Evolutionary conservation across 1,140 invertebrate genomes (phyloP), one percentile per base, ranked within the genome.

Genomic region (Aplysia californica): DNA sequence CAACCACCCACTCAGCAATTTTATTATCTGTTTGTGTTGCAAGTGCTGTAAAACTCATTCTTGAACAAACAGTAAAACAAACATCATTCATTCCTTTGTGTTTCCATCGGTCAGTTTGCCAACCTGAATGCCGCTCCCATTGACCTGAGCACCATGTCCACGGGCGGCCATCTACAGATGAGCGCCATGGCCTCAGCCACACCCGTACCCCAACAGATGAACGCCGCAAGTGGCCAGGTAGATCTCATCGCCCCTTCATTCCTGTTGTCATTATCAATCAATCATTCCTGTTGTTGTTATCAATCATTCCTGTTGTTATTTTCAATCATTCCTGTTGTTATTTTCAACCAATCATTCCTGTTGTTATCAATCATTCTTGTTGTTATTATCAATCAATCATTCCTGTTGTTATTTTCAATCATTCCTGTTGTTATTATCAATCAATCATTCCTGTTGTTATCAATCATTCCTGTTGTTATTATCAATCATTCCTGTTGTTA

Each of bases 61-160:
- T n/a, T n/a, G n/a, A n/a, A n/a, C n/a, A n/a, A n/a, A n/a, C n/a
- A n/a, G n/a, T n/a, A n/a, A n/a, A n/a, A n/a, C n/a, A n/a, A n/a
- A n/a, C n/a, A n/a, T n/a, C n/a, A n/a, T n/a, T n/a, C n/a, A n/a
- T n/a, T n/a, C n/a, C n/a, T n/a, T n/a, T n/a, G n/a, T n/a, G n/a
- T n/a, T n/a, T n/a, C n/a, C n/a, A n/a, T n/a, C n/a, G n/a, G 35
- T 68, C 35, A 68, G 66, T 68, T 68, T 68, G 66, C 66, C 66
- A 36, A 38, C 36, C 23, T 41, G 38, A 44, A 44, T 29, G 31
- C 66, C 1, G 5, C 66, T 23, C 66, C 66, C 6, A 68, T 68
- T 1, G 66, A 68, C 20, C 66, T 68, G 21, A 68, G 66, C 23
- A 20, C 66, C 20, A 68, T 68, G 66, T 39, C 66, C 2, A 36